Evolutionary conservation across 2,888 invertebrate species (phyloP).

Genomic region (Harmothoe impar): DNA sequence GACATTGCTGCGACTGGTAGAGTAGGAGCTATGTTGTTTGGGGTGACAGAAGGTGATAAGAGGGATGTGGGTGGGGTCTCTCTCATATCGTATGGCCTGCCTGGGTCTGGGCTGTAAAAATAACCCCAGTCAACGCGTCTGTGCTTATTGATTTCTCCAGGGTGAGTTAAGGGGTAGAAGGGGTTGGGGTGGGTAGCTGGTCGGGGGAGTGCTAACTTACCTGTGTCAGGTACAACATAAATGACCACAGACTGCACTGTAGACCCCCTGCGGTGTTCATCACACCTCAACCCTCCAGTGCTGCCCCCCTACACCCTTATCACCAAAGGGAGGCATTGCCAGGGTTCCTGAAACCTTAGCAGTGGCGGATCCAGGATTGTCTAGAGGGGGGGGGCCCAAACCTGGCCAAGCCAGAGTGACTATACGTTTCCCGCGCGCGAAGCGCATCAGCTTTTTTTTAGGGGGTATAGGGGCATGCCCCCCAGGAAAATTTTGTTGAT

Average conservation of each 20-base stretch:
- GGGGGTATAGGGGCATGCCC: too few species aligned
- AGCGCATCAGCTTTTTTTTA: too few species aligned
- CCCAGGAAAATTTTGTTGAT: too few species aligned
- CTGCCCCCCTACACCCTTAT: too few species aligned
- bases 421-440: too few species aligned
- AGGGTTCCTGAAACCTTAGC: too few species aligned
- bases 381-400: too few species aligned
- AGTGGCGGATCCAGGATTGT: too few species aligned
- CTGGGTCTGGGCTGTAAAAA: neutral
- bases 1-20: too few species aligned
- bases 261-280: neutral
- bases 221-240: constrained; percentile 27
- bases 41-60: neutral
- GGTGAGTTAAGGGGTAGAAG: neutral
- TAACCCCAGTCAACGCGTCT: neutral
- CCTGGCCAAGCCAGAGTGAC: too few species aligned
- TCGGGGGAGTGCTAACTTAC: constrained; percentile 8
- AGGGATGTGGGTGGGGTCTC: constrained; percentile 19
- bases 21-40: neutral
- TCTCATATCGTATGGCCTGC: neutral
- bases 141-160: neutral
- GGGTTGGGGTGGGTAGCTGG: neutral
- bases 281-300: too few species aligned
- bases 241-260: neutral
- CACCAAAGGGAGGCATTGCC: too few species aligned